phyloP scores from a whole-genome alignment of 2,113 vertebrate genomes.

The Tragulus kanchil region DNA sequence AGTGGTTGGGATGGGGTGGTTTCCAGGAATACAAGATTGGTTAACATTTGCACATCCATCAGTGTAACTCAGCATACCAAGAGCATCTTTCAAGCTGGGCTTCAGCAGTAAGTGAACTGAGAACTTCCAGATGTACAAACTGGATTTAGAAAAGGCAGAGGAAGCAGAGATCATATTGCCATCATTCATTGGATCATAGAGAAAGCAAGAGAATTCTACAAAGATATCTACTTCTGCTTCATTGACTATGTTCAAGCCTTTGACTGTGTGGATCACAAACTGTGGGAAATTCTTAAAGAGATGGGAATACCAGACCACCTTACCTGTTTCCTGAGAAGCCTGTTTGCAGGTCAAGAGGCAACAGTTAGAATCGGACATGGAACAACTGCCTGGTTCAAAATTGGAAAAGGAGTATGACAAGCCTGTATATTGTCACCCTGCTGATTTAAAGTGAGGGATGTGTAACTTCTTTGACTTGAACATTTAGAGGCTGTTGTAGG shows the following conservation, averaged over 20 bases:
- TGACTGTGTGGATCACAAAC: neutral
- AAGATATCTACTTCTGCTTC: neutral
- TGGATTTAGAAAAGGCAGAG: neutral
- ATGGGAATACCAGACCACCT: neutral
- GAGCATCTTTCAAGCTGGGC: neutral
- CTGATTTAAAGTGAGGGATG: neutral
- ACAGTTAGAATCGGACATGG: neutral
- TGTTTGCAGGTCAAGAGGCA: neutral
- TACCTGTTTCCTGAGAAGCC: neutral
- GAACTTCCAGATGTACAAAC: neutral
- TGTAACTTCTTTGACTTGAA: neutral
- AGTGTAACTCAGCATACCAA: neutral
- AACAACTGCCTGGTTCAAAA: neutral
- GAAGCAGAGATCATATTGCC: neutral
- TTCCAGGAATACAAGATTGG: slow-evolving; percentile 3
- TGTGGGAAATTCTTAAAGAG: neutral
- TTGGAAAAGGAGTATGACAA: neutral
- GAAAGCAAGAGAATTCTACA: neutral
- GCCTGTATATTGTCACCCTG: neutral
- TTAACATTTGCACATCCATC: neutral
- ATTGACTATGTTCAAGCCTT: neutral
- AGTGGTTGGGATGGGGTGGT: neutral
- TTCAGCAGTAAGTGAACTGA: neutral
- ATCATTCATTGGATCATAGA: neutral
- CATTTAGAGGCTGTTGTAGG: neutral